Evolutionary conservation across 1,140 invertebrate species (phyloP).

Genomic region (Gonatopus flavifemur): DNA sequence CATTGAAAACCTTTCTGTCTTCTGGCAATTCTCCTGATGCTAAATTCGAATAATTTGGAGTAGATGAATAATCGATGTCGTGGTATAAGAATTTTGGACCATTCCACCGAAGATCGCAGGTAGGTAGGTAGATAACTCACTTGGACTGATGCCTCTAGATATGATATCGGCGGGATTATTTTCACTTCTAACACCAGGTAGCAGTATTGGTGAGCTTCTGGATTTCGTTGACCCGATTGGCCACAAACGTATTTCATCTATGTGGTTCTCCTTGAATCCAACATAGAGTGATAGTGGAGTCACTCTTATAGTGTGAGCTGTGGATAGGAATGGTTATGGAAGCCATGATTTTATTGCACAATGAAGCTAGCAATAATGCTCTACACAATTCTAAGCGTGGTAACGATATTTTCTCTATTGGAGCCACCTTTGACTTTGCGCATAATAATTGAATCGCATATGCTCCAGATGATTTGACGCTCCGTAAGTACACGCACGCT

Average conservation of each 20-base stretch:
- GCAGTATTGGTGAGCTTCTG: slow-evolving; percentile 16
- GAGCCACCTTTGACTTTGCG: slow-evolving; percentile 8
- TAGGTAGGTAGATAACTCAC: too few relatives aligned
- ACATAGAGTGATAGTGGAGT: slow-evolving; percentile 36
- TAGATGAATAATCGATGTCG: too few relatives aligned
- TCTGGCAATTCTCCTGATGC: too few relatives aligned
- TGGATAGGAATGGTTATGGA: background rate
- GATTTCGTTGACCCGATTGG: slow-evolving; percentile 39
- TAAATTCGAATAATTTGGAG: too few relatives aligned
- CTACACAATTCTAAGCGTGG: slow-evolving; percentile 1
- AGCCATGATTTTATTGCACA: background rate
- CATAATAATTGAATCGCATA: background rate
- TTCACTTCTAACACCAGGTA: slow-evolving; percentile 20
- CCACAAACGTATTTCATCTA: slow-evolving; percentile 11
- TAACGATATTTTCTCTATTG: background rate
- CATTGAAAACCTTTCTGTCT: too few relatives aligned
- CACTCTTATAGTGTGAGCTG: slow-evolving; percentile 18
- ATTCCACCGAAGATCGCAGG: too few relatives aligned
- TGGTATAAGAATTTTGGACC: too few relatives aligned
- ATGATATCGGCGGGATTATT: background rate
- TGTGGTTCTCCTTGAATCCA: slow-evolving; percentile 34
- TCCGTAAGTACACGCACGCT: background rate
- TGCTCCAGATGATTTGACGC: background rate
- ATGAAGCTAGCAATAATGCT: background rate
- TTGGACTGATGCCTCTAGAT: too few relatives aligned